phyloP scores from a whole-genome alignment of 30 jellyfish, hydroid and myxozoan species.

The Chrysaora quinquecirrha region DNA sequence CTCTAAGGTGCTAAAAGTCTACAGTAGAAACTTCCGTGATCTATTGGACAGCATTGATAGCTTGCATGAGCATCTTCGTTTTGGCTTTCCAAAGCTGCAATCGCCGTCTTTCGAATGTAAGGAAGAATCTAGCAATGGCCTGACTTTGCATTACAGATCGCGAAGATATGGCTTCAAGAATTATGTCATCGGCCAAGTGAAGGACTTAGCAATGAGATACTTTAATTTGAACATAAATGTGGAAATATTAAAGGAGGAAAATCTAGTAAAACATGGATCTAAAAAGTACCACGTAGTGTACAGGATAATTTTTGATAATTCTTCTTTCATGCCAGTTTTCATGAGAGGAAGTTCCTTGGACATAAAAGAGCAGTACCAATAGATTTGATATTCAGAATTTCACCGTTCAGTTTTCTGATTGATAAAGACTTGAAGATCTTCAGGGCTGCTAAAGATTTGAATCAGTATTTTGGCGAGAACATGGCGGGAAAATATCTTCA shows the following conservation, averaged over 20 bases:
- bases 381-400: conserved; percentile 44
- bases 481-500: conserved; percentile 54
- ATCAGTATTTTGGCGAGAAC: conserved; percentile 56
- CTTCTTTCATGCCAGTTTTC: conserved; percentile 39
- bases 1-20: conserved; percentile 46
- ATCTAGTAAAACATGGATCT: background rate
- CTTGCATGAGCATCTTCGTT: conserved; percentile 70
- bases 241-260: conserved; percentile 37
- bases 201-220: conserved; percentile 42
- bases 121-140: conserved; percentile 59
- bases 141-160: conserved; percentile 63
- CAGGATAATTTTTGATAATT: conserved; percentile 54
- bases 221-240: conserved; percentile 47
- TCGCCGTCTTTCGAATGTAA: conserved; percentile 65
- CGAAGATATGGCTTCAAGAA: conserved; percentile 58
- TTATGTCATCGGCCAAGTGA: conserved; percentile 75
- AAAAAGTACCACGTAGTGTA: conserved; percentile 40
- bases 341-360: conserved; percentile 15
- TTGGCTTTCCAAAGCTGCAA: conserved; percentile 50
- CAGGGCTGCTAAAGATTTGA: conserved; percentile 45
- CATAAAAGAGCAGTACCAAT: conserved; percentile 35
- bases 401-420: conserved; percentile 64
- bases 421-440: conserved; percentile 38
- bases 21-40: conserved; percentile 65
- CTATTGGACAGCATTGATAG: conserved; percentile 55